Percentiles rank a stretch among this genome's conserved stretches.
Evolutionary conservation across 92 coral and sea anemone species (phyloP).

Genomic region (Montipora capitata): DNA sequence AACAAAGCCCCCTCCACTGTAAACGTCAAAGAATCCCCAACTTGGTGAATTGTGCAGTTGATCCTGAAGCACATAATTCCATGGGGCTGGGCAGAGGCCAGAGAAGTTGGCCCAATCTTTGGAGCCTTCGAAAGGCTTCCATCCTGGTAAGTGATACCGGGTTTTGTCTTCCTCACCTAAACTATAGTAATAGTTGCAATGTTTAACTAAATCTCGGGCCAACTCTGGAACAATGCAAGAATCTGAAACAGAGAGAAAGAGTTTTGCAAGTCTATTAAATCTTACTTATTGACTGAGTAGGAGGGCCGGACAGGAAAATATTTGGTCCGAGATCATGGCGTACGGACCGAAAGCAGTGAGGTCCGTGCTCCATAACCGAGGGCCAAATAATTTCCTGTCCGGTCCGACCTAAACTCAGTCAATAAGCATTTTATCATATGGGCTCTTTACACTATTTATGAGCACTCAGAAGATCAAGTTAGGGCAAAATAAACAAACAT

Average conservation of each 20-base stretch:
- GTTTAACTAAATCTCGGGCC: conserved; percentile 19
- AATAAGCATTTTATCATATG: too few species aligned
- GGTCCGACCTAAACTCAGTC: too few species aligned
- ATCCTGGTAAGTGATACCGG: conserved; percentile 73
- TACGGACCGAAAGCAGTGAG: too few species aligned
- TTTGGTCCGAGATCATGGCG: too few species aligned
- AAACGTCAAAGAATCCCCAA: conserved; percentile 81
- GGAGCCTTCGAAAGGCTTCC: conserved; percentile 55
- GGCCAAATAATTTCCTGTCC: too few species aligned
- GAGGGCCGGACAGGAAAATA: too few species aligned
- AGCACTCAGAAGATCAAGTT: too few species aligned
- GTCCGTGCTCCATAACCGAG: too few species aligned
- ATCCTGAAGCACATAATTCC: conserved; percentile 77
- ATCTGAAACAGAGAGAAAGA: conserved; percentile 54
- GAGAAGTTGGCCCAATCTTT: conserved; percentile 69
- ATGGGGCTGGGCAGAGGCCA: conserved; percentile 84
- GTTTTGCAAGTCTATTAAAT: too few species aligned
- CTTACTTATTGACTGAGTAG: too few species aligned
- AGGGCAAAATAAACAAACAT: too few species aligned
- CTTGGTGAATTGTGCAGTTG: conserved; percentile 61
- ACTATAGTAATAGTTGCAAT: conserved; percentile 81
- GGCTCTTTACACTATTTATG: too few species aligned
- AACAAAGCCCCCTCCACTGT: conserved; percentile 88
- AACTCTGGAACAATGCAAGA: conserved; percentile 77
- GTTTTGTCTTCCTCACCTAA: conserved; percentile 77